Base-by-base conservation (phyloP, 2,888 invertebrate species). In the Pandemis corylana region DNA sequence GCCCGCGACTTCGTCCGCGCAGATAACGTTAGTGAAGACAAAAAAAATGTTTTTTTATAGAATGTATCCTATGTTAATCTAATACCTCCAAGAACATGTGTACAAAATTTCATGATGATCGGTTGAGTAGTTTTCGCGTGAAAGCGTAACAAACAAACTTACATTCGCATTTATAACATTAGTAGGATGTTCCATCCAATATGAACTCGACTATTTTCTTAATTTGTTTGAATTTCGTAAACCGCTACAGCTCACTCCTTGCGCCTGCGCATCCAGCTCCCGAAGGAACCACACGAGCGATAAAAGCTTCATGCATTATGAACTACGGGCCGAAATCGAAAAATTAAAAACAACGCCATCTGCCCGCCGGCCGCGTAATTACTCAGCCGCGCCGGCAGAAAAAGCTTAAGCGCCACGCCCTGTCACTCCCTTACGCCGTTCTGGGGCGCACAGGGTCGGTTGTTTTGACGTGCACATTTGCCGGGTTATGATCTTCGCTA, bases 301-400 rank as follows among this genome's bases (percentile, higher is more conserved):
- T 94, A 94, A 94, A 94, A 93, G 94, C 94, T 86, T 92, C 90
- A 90, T 94, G 89, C 93, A 94, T 94, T 90, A 93, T 93, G 91
- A 87, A 94, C 83, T 80, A 85, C 85, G 88, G 94, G 90, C 92
- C 94, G 92, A 94, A 93, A 94, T 93, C 93, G 94, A 94, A 93
- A 94, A 93, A 94, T 94, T 93, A 93, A 90, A 93, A 92, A 90
- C 89, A 87, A 85, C 87, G 89, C 91, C 94, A 93, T 93, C 93
- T 93, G 92, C 86, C 89, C 88, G 86, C 82, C 83, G 84, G 81
- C 82, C 78, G 73, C 80, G 85, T 71, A 71, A 71, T 71, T 71
- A 71, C 70, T 15, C 13, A 46, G 49, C 64, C 41, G 20, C 59
- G 28, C 61, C 36, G 13, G 9, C 36, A 3, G 46, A 59, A 65